These are phyloP conservation scores for Batillaria attramentaria DNA, from an alignment of 1,140 invertebrate genomes.

Conservation along the genomic window DNA sequence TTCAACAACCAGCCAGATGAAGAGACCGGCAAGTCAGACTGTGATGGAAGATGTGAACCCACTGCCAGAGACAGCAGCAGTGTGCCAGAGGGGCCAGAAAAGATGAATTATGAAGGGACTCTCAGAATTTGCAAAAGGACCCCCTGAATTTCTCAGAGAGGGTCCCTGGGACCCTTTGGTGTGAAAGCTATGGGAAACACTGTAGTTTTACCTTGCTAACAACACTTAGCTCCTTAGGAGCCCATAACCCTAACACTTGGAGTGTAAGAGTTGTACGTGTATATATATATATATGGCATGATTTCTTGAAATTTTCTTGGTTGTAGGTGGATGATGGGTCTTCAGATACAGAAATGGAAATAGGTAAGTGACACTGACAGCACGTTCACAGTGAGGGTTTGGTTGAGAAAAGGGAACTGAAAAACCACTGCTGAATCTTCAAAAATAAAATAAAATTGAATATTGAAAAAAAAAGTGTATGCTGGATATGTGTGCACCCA, in stretches of 20 bases:
- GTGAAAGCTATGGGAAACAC: background rate
- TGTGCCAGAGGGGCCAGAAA: no score
- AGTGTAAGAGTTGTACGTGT: background rate
- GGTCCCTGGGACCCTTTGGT: background rate
- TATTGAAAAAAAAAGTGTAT: no score
- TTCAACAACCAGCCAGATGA: no score
- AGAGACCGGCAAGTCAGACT: no score
- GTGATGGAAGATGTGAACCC: no score
- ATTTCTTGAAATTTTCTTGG: background rate
- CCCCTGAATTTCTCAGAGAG: background rate
- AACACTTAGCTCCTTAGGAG: background rate
- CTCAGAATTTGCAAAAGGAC: no score
- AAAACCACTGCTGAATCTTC: no score
- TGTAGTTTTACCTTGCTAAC: background rate
- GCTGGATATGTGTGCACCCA: no score
- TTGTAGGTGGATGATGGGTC: slow-evolving; percentile 57
- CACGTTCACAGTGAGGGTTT: no score
- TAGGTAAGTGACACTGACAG: slow-evolving; percentile 42
- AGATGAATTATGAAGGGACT: background rate
- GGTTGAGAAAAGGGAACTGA: no score
- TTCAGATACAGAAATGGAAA: slow-evolving; percentile 56
- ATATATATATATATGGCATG: background rate
- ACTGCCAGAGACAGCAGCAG: no score
- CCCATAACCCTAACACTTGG: background rate
- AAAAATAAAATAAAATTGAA: no score